phyloP scores from a whole-genome alignment of 1,140 invertebrate genomes.

The Neotoxoptera formosana region DNA sequence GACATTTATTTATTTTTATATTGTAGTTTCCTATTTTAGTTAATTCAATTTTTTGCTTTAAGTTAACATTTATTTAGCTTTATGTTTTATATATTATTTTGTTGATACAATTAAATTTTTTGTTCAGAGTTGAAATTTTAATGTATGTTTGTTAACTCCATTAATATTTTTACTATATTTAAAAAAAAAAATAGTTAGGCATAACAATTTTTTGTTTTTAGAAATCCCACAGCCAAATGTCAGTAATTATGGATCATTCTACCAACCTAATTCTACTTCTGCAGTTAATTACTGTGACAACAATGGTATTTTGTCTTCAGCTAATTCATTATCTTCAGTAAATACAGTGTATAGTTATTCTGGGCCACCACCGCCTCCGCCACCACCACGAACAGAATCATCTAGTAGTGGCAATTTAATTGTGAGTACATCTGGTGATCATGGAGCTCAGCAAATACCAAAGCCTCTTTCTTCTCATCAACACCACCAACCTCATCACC shows the following conservation, averaged over 20 bases:
- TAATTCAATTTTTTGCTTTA: background rate
- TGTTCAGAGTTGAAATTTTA: too few species aligned
- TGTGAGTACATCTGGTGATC: background rate
- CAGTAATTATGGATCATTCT: slow-evolving; percentile 45
- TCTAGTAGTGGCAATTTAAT: slow-evolving; percentile 21
- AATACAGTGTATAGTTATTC: slow-evolving; percentile 53
- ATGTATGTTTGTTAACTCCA: background rate
- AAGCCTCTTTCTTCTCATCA: slow-evolving; percentile 33
- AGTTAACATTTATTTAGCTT: too few species aligned
- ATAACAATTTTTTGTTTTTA: background rate
- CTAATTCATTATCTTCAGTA: slow-evolving; percentile 12
- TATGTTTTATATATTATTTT: too few species aligned
- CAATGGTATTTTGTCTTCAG: slow-evolving; percentile 13
- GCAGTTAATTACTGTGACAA: slow-evolving; percentile 49
- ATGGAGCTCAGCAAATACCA: background rate
- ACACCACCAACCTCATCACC: slow-evolving; percentile 8
- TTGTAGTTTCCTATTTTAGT: background rate
- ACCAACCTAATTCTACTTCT: slow-evolving; percentile 13
- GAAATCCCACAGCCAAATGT: slow-evolving; percentile 25
- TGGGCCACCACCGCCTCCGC: background rate
- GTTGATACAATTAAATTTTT: too few species aligned
- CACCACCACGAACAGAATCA: background rate
- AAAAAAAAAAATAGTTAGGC: background rate
- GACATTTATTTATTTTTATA: background rate
- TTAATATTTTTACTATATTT: background rate